Base-by-base conservation (phyloP, 1,140 invertebrate genomes). In the Thaumetopoea pityocampa region DNA sequence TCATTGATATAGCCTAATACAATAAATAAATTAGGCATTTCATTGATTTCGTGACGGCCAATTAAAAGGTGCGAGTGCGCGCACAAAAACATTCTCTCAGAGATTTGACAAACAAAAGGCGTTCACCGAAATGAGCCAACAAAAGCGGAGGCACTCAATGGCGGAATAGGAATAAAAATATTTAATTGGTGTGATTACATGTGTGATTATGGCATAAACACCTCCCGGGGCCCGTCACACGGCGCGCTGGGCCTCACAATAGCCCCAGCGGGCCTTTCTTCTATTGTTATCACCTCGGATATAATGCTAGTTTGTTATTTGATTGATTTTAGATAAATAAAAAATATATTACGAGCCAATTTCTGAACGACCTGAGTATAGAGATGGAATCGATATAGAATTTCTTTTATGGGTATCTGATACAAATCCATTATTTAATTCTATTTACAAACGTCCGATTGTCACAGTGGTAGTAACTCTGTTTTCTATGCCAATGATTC, bases 121-220 rank as follows among this genome's bases (percentile, higher is more conserved):
- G 55, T 50, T 57, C 57, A 54, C 50, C 32, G 42, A 70, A 72
- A 66, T 60, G 43, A 64, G 58, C 51, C 49, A 67, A 77, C 70
- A 80, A 73, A 62, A 50, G 60, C 55, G 49, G 56, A 53, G 50
- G 65, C 53, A 47, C 38, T 61, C 56, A 78, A 78, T 72, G 72
- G 65, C 34, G 57, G 56, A 78, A 77, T 67, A 69, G 61, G 68
- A 79, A 83, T 69, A 73, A 79, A 77, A 77, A 83, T 69, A 79
- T 79, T 70, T 79, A 80, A 80, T 79, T 79, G 79, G 76, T 66
- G 60, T 76, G 63, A 78, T 82, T 78, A 76, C 51, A 43, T 46
- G 38, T 59, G 59, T 69, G 65, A 74, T 80, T 73, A 72, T 50
- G 36, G 46, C 29, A 72, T 67, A 78, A 78, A 82, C 72, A 76